Conservation (phyloP, 2,113 vertebrate genomes). For the Pterocles gutturalis region DNA sequence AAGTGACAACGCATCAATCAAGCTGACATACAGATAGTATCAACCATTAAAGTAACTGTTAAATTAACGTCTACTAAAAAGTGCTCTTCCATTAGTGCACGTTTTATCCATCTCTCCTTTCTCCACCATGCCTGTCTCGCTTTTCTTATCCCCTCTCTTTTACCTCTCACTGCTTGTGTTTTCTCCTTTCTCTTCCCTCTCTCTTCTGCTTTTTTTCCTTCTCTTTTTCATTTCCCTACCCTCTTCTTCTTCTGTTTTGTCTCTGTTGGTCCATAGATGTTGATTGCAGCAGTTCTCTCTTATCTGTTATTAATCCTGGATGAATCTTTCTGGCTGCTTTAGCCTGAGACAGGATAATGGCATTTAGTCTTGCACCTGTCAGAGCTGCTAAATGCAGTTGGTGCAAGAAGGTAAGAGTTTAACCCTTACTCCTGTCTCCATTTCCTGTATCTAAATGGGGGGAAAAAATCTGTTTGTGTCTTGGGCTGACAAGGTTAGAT, state of each 20-base stretch:
- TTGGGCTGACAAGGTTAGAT: neutral
- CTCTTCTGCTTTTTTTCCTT: neutral
- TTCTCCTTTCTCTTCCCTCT: neutral
- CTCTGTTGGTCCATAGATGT: neutral
- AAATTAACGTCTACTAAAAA: conserved; percentile 72
- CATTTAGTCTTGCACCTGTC: conserved; percentile 24
- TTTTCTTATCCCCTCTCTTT: neutral
- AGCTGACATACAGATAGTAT: conserved; percentile 71
- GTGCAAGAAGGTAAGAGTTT: conserved; percentile 3
- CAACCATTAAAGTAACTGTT: conserved; percentile 74
- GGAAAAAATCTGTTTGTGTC: neutral
- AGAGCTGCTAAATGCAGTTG: neutral
- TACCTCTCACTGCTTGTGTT: neutral
- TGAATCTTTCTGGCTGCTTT: neutral
- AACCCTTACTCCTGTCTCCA: neutral
- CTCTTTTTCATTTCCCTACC: neutral
- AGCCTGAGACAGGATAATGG: conserved; percentile 8
- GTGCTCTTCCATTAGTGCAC: conserved; percentile 64
- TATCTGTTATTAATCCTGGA: neutral
- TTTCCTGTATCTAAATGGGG: neutral
- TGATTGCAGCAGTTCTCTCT: neutral
- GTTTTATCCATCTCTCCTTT: conserved; percentile 23
- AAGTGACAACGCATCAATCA: conserved; percentile 73
- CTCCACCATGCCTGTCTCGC: neutral
- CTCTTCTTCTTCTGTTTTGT: neutral